These are phyloP conservation scores for Hypothenemus hampei DNA, from an alignment of 1,140 invertebrate species.

Conservation along the genomic window DNA sequence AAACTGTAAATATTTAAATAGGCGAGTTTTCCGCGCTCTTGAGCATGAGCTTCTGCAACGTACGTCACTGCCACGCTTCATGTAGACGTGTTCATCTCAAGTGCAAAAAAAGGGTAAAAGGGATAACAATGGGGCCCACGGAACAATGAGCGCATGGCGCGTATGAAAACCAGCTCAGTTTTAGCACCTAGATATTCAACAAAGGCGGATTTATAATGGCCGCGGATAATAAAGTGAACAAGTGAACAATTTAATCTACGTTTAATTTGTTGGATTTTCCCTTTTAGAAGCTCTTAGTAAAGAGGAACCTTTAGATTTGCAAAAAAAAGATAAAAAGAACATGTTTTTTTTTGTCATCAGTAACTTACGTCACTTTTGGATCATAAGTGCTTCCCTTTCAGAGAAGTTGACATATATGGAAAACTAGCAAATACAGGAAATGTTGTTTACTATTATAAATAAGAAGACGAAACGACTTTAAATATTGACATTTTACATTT, in stretches of 20 bases:
- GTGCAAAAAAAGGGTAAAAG: conserved; percentile 25
- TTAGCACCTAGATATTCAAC: conserved; percentile 22
- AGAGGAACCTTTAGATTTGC: too few relatives aligned
- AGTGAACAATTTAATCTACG: conserved; percentile 23
- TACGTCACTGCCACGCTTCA: conserved; percentile 21
- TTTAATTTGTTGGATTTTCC: conserved; percentile 4
- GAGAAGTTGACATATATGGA: too few relatives aligned
- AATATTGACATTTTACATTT: too few relatives aligned
- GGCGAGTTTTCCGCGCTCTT: conserved; percentile 7
- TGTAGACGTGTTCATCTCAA: conserved; percentile 24
- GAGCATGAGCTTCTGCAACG: neutral
- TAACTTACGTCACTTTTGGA: too few relatives aligned
- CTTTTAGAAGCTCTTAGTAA: neutral
- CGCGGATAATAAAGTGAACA: conserved; percentile 22
- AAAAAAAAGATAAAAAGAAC: too few relatives aligned
- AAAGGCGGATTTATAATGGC: conserved; percentile 19
- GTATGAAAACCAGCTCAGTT: conserved; percentile 22
- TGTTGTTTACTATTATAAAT: too few relatives aligned
- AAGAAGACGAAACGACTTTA: too few relatives aligned
- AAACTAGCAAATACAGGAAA: too few relatives aligned
- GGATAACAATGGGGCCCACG: conserved; percentile 14
- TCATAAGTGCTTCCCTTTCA: too few relatives aligned
- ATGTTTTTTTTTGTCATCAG: too few relatives aligned
- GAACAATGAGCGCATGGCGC: conserved; percentile 20
- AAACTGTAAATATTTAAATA: conserved; percentile 10